Evolutionary conservation across 2,113 vertebrate genomes (phyloP), one percentile per base, ranked within the genome.

Genomic region (Probosciger aterrimus): DNA sequence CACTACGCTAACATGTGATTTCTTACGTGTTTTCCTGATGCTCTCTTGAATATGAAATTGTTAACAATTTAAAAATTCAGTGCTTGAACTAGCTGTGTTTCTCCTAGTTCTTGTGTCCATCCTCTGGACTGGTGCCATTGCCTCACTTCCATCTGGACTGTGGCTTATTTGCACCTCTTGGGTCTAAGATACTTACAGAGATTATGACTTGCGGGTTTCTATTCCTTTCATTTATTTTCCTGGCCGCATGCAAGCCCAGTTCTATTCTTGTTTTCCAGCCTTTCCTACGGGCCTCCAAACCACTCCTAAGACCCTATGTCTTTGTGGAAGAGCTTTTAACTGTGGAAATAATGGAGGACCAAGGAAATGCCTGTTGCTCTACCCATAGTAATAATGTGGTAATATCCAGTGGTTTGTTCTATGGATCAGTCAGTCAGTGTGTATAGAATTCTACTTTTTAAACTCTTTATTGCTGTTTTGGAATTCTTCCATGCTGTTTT

Each of bases 231-330:
- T 49, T 79, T 86, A 7, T 87, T 70, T 53, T 28, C 11, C 43
- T 41, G 37, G 19, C 27, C 69, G 43, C 52, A 62, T 46, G 16
- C 55, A 82, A 79, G 5, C 11, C 16, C 59, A n/a, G 8, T 52
- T 94, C 20, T 11, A 47, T 76, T 37, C 8, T 44, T n/a, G 14
- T 52, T 90, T 87, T 63, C 46, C n/a, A 18, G 9, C 4, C 14
- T 59, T 71, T 82, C 65, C 11, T 28, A 0, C 43, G 57, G 12
- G 4, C 3, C 13, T 46, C 23, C 19, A 68, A 18, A 53, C 7
- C 27, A 39, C 33, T 77, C 27, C 9, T 0, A 1, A 74, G 39
- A 12, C n/a, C 13, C 17, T 57, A 2, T 14, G 3, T 1, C 57
- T 50, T 69, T 71, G 73, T 41, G 41, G 6, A 37, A 64, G 52